phyloP scores from a whole-genome alignment of 2,113 vertebrate species.

The Chloropsis cyanopogon region DNA sequence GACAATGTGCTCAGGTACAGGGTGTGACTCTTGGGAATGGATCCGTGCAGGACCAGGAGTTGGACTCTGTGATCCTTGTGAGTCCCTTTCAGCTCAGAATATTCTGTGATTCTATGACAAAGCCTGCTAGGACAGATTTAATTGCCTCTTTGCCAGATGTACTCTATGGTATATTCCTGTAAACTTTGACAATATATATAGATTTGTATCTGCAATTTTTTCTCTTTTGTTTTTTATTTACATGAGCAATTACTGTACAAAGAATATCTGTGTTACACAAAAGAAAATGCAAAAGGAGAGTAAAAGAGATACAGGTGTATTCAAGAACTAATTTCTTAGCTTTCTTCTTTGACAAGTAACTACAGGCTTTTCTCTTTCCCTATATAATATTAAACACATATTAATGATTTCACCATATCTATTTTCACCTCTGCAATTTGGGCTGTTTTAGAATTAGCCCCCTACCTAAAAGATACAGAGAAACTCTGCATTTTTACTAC shows the following conservation, averaged over 20 bases:
- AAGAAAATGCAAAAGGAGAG: rapidly evolving
- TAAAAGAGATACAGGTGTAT: background rate
- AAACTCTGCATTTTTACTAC: background rate
- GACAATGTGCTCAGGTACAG: background rate
- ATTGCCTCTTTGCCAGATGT: background rate
- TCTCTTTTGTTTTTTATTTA: background rate
- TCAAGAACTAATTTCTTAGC: background rate
- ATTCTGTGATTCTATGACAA: background rate
- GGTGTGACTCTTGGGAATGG: background rate
- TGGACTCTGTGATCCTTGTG: too few relatives aligned
- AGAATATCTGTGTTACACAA: background rate
- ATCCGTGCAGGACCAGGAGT: background rate
- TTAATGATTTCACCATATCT: background rate
- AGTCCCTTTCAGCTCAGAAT: background rate
- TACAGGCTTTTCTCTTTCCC: background rate
- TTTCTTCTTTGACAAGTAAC: background rate
- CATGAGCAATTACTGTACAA: background rate
- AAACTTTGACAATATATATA: background rate
- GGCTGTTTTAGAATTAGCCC: background rate
- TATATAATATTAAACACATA: rapidly evolving
- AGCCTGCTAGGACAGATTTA: background rate
- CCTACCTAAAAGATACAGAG: background rate
- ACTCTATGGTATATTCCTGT: background rate
- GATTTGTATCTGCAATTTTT: background rate
- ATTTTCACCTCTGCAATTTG: background rate